phyloP scores from a whole-genome alignment of 2,888 invertebrate species.

The Idaea dimidiata region DNA sequence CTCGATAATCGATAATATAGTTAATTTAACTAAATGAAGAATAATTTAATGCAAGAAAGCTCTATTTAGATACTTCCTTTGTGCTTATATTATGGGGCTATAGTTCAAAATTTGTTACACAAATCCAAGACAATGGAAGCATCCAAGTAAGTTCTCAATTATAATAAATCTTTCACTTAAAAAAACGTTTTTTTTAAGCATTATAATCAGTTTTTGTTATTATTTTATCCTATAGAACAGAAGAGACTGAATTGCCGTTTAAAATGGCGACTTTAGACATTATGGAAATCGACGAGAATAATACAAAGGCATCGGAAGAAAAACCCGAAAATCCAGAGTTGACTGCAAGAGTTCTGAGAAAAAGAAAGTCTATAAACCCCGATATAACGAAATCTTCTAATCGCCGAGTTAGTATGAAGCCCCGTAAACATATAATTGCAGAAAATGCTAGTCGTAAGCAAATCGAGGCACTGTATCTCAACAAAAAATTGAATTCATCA shows the following conservation, averaged over 20 bases:
- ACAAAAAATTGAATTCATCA: conserved; percentile 75
- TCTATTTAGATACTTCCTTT: background rate
- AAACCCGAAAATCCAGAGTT: conserved; percentile 38
- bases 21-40: background rate
- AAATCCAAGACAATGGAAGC: conserved; percentile 40
- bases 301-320: conserved; percentile 30
- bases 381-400: conserved; percentile 62
- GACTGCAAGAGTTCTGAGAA: conserved; percentile 57
- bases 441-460: conserved; percentile 68
- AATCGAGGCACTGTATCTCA: conserved; percentile 79
- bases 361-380: conserved; percentile 60
- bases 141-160: conserved; percentile 40
- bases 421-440: conserved; percentile 61
- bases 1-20: background rate
- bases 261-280: conserved; percentile 75
- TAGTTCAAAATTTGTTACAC: background rate
- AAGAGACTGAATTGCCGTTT: conserved; percentile 62
- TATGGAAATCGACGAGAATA: conserved; percentile 60
- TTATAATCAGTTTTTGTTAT: background rate
- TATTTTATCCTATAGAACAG: conserved; percentile 41
- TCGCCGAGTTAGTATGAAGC: conserved; percentile 73
- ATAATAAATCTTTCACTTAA: background rate
- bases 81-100: background rate
- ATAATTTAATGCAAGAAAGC: background rate
- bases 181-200: conserved; percentile 2